A percentile compares a stretch with the other conserved stretches of the same genome.
These are phyloP conservation scores for Fragum fragum DNA, from an alignment of 2,888 invertebrate species.

Conservation along the genomic window DNA sequence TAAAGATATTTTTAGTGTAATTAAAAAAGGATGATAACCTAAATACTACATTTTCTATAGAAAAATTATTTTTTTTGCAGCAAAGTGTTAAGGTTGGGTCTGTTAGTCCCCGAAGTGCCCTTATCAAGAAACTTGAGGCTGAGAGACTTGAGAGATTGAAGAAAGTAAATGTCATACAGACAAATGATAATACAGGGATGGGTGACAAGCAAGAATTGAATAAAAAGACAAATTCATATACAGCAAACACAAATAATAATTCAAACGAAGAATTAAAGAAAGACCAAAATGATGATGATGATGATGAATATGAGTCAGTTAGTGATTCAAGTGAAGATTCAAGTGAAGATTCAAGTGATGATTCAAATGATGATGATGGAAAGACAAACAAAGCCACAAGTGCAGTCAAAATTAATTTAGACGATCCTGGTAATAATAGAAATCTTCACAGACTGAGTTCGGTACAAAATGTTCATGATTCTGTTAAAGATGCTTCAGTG, in stretches of 20 bases:
- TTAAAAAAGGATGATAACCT: no score
- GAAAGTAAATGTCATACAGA: conserved; percentile 17
- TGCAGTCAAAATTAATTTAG: background rate
- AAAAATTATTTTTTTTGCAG: conserved; percentile 6
- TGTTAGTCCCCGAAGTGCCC: conserved; percentile 50
- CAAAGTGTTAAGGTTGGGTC: conserved; percentile 17
- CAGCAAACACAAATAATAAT: background rate
- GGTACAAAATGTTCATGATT: background rate
- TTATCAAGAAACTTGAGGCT: conserved; percentile 53
- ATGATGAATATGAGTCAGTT: conserved; percentile 55
- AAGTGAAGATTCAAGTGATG: conserved; percentile 38
- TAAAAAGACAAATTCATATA: background rate
- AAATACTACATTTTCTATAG: no score
- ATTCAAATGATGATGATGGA: conserved; percentile 40
- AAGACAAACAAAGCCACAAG: conserved; percentile 28
- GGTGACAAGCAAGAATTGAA: background rate
- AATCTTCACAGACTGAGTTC: conserved; percentile 13
- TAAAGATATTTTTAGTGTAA: no score
- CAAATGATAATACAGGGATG: background rate
- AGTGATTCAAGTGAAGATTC: conserved; percentile 56
- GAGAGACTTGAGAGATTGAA: conserved; percentile 46
- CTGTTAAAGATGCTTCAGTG: conserved; percentile 49
- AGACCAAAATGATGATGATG: conserved; percentile 28
- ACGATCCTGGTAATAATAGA: conserved; percentile 21
- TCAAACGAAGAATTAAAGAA: conserved; percentile 1